Percentiles rank a stretch among this genome's conserved stretches.
These are phyloP conservation scores for Acipenser transmontanus DNA, from an alignment of 2,797 vertebrate species.

Conservation along the genomic window DNA sequence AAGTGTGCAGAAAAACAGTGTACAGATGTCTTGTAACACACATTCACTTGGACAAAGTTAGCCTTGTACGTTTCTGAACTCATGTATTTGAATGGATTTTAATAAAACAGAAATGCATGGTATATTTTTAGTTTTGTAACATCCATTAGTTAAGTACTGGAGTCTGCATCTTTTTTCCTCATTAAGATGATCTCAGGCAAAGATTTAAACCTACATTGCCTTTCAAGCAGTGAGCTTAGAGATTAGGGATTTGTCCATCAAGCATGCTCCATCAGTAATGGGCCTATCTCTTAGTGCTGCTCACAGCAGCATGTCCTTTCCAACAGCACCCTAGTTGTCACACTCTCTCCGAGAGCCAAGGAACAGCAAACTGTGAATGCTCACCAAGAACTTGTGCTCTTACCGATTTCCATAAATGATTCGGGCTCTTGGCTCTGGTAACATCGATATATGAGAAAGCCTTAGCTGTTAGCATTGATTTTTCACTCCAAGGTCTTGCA, in stretches of 20 bases:
- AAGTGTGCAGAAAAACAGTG: too few species aligned
- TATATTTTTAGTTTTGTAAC: constrained; percentile 10
- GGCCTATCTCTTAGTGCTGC: constrained; percentile 13
- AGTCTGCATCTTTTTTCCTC: constrained; percentile 11
- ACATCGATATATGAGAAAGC: constrained; percentile 18
- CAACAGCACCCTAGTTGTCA: constrained; percentile 14
- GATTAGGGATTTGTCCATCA: constrained; percentile 20
- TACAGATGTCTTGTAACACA: too few species aligned
- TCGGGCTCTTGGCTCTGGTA: constrained; percentile 16
- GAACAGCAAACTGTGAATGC: constrained; percentile 14
- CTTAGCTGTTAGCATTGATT: constrained; percentile 21
- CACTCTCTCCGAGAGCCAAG: constrained; percentile 16
- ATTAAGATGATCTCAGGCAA: constrained; percentile 12
- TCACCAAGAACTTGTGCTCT: constrained; percentile 19
- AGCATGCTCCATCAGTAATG: constrained; percentile 20
- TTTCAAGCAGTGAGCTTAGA: constrained; percentile 6
- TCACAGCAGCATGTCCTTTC: constrained; percentile 16
- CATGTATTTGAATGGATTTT: too few species aligned
- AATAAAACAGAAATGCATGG: too few species aligned
- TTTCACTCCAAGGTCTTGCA: constrained; percentile 11
- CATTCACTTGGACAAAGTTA: too few species aligned
- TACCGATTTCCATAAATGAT: constrained; percentile 25
- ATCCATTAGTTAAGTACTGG: constrained; percentile 2
- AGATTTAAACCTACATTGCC: constrained; percentile 19
- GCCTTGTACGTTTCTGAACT: too few species aligned